These are phyloP conservation scores for Typhlomys cinereus DNA, from an alignment of 2,113 vertebrate genomes.

Conservation along the genomic window DNA sequence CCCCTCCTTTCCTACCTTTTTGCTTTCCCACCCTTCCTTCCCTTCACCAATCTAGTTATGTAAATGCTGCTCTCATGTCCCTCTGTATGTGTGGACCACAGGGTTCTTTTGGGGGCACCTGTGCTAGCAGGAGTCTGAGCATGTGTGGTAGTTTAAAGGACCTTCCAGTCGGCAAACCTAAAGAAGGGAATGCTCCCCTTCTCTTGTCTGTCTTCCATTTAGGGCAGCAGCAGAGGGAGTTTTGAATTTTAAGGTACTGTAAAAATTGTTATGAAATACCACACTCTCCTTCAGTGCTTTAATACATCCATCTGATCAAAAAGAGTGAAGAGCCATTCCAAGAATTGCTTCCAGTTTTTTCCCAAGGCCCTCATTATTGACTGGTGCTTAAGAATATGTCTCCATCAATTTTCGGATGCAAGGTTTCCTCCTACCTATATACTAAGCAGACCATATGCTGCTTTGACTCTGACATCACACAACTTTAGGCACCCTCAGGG, in stretches of 20 bases:
- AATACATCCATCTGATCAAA: background rate
- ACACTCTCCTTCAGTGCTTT: background rate
- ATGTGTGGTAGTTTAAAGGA: too few species aligned
- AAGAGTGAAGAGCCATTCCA: background rate
- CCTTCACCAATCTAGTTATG: too few species aligned
- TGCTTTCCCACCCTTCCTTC: too few species aligned
- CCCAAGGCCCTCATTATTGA: background rate
- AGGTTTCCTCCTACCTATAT: background rate
- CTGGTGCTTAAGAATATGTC: background rate
- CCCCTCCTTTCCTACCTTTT: too few species aligned
- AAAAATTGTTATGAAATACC: background rate
- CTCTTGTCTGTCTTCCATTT: slow-evolving; percentile 15
- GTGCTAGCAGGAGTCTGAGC: too few species aligned
- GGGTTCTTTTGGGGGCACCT: too few species aligned
- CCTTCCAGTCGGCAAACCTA: too few species aligned
- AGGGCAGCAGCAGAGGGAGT: background rate
- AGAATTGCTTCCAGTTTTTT: background rate
- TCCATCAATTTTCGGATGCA: background rate
- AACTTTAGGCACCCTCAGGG: background rate
- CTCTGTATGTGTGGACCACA: too few species aligned
- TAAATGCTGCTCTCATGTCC: too few species aligned
- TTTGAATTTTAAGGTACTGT: background rate
- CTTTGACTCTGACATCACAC: background rate
- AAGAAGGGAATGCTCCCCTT: background rate
- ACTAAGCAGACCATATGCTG: background rate